Conservation (phyloP, 2,113 vertebrate species). For the Rissa tridactyla region DNA sequence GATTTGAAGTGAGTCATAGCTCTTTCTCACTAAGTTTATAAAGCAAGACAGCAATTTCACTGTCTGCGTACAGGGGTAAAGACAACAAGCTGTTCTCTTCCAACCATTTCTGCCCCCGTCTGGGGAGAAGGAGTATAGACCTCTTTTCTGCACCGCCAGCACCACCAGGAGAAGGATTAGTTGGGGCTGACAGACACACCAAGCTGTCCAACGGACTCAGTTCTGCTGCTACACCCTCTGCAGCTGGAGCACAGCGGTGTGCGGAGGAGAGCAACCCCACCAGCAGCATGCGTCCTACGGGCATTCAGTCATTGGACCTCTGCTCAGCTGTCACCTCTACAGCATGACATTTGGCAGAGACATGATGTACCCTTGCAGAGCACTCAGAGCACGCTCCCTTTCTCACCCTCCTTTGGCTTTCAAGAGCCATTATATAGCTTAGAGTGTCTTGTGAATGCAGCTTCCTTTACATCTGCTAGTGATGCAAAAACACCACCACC, state of each 20-base stretch:
- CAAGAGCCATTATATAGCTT: slow-evolving; percentile 40
- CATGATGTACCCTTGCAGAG: background rate
- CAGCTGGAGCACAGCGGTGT: background rate
- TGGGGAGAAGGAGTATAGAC: background rate
- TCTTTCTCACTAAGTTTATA: background rate
- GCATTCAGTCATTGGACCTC: background rate
- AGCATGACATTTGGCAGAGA: background rate
- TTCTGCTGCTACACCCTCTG: background rate
- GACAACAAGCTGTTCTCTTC: background rate
- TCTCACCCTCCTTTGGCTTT: slow-evolving; percentile 19
- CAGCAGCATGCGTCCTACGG: fast-evolving
- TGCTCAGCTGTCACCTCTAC: background rate
- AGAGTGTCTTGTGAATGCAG: slow-evolving; percentile 18
- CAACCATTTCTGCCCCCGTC: background rate
- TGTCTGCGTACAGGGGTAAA: background rate
- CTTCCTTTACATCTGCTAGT: slow-evolving; percentile 62
- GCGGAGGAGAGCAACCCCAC: fast-evolving
- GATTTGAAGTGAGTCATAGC: background rate
- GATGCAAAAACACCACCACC: slow-evolving; percentile 11
- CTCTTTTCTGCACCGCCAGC: background rate
- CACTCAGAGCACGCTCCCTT: background rate
- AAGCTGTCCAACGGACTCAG: background rate
- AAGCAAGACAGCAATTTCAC: background rate
- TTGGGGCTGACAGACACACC: background rate
- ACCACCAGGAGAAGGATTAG: background rate